Conservation (phyloP, 2,888 invertebrate species). For the Phyllotreta striolata region DNA sequence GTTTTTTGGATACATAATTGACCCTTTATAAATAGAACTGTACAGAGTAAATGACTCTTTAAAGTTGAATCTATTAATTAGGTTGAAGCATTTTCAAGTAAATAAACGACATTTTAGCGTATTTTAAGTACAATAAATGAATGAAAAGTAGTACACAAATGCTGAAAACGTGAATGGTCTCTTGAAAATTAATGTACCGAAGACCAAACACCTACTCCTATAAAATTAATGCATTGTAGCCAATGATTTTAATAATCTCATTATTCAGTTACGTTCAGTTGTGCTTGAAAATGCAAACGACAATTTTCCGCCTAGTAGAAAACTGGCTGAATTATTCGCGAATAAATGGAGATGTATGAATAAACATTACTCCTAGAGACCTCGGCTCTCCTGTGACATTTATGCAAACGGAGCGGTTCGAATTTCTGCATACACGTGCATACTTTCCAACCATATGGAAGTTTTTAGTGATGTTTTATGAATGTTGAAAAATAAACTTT, state of each 20-base stretch:
- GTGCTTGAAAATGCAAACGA: constrained; percentile 5
- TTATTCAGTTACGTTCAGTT: constrained; percentile 9
- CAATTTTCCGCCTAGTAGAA: not conserved
- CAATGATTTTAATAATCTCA: constrained; percentile 13
- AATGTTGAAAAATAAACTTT: no score
- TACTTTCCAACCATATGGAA: no score
- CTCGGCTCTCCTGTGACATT: not conserved
- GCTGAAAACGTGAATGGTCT: not conserved
- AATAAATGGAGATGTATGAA: constrained; percentile 5
- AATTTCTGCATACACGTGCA: no score
- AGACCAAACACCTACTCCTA: not conserved
- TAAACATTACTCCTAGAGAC: constrained; percentile 7
- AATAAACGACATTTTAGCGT: no score
- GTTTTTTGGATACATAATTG: no score
- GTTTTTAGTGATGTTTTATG: no score
- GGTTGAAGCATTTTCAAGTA: no score
- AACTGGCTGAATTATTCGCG: constrained; percentile 10
- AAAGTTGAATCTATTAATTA: no score
- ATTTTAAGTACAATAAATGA: no score
- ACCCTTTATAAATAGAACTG: no score
- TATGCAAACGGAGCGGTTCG: no score
- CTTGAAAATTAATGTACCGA: constrained; percentile 11
- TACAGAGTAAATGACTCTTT: no score
- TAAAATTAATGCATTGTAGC: constrained; percentile 6
- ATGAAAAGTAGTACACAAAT: not conserved